Evolutionary conservation across 2,113 vertebrate genomes (phyloP).

Genomic region (Oxyura jamaicensis): DNA sequence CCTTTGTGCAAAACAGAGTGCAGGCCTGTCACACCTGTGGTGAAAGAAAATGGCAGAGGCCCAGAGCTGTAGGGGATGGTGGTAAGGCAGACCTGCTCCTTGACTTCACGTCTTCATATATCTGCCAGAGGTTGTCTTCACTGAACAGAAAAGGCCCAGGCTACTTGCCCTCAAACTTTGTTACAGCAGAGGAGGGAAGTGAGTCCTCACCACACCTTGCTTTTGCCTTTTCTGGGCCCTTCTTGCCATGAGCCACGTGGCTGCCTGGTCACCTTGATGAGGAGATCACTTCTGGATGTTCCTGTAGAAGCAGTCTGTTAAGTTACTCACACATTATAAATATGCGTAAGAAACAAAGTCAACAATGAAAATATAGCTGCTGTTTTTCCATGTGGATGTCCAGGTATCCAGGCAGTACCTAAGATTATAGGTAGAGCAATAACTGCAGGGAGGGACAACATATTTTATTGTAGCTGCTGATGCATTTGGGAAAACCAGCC

Average conservation of each 20-base stretch:
- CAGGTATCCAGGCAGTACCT: not conserved
- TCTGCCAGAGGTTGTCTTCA: not conserved
- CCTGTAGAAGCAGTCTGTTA: not conserved
- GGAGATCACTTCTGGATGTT: not conserved
- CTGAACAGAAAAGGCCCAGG: not conserved
- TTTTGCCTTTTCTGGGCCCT: not conserved
- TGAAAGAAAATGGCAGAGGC: not conserved
- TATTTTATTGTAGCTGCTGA: not conserved
- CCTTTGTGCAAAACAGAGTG: not conserved
- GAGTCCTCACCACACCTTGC: not conserved
- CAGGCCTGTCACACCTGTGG: not conserved
- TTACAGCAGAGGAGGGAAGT: not conserved
- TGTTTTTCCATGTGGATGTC: not conserved
- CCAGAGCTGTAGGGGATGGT: not conserved
- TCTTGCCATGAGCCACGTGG: not conserved
- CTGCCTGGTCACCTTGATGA: not conserved
- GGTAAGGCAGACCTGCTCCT: not conserved
- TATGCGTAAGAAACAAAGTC: not conserved
- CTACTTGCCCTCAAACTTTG: not conserved
- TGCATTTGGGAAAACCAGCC: not conserved
- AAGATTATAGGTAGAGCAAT: not conserved
- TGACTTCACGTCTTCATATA: not conserved
- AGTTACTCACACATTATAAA: not conserved
- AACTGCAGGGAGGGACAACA: not conserved
- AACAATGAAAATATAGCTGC: not conserved